Evolutionary conservation across 2,113 vertebrate genomes (phyloP), one percentile per base, ranked within the genome.

Genomic region (Muntiacus muntjak): DNA sequence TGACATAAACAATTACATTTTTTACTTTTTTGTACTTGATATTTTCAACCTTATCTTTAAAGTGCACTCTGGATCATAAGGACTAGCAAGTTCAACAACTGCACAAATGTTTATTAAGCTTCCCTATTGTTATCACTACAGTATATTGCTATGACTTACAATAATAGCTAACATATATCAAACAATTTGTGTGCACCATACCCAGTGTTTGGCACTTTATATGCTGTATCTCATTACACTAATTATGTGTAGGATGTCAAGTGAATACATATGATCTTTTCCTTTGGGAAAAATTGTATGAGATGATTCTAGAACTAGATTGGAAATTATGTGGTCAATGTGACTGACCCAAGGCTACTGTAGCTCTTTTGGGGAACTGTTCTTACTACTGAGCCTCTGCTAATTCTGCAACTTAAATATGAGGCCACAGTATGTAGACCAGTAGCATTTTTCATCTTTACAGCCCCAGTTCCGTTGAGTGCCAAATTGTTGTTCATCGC

Each of bases 41-140:
- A 14, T 88, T 94, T 83, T 79, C 60, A 45, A 26, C 12, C 47
- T 84, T 67, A 47, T 91, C 83, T 96, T 96, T 94, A 43, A 97
- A 95, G 60, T 95, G 36, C 26, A 43, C 36, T 85, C 67, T 40
- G 40, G 54, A n/a, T 79, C 67, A 52, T 50, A 67, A 50, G n/a
- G 2, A 5, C 21, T 71, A 17, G 57, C 16, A 60, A 85, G 40
- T 47, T 23, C 10, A 60, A 57, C 43, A 43, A 10, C 67, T 11
- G 15, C 8, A 3, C 16, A 54, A 52, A 52, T 54, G 21, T 13
- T 55, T 47, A 23, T 47, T 25, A 57, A 58, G 15, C n/a, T 79
- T 45, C 43, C 43, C 4, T 12, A 3, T 36, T 15, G 1, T 55
- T 57, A 2, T 58, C 50, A 13, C 6, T 14, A 58, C 54, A 43